These are phyloP conservation scores for Neuroterus valhalla DNA, from an alignment of 1,140 invertebrate species.

Conservation along the genomic window DNA sequence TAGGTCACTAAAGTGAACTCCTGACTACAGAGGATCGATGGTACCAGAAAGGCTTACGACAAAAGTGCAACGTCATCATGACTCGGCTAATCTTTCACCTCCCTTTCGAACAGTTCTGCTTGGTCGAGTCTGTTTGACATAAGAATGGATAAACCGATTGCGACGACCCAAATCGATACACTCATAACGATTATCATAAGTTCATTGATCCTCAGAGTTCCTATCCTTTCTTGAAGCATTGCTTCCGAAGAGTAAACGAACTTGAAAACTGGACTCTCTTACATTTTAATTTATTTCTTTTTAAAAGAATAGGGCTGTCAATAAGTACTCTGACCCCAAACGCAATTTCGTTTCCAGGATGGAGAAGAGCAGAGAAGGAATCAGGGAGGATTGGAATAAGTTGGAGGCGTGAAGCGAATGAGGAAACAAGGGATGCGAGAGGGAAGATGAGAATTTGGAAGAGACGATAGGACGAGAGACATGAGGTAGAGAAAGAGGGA, in stretches of 20 bases:
- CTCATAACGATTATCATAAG: background rate
- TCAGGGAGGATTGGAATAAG: conserved; percentile 41
- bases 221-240: background rate
- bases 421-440: conserved; percentile 48
- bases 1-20: background rate
- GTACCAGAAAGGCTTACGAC: conserved; percentile 7
- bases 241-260: too few relatives aligned
- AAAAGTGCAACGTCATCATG: conserved; percentile 13
- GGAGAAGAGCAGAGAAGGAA: conserved; percentile 1
- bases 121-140: background rate
- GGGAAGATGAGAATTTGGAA: conserved; percentile 49
- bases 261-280: too few relatives aligned
- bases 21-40: background rate
- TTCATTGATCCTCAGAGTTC: background rate
- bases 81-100: background rate
- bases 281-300: too few relatives aligned
- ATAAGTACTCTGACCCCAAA: background rate
- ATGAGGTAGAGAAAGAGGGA: conserved; percentile 61
- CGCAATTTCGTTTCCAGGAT: background rate
- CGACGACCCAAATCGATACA: background rate
- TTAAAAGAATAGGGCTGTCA: background rate
- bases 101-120: background rate
- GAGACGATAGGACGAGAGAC: conserved; percentile 44
- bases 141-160: conserved; percentile 1
- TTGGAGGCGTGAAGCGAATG: conserved; percentile 46